These are phyloP conservation scores for Varanus komodoensis DNA, from an alignment of 2,113 vertebrate species.

Conservation along the genomic window DNA sequence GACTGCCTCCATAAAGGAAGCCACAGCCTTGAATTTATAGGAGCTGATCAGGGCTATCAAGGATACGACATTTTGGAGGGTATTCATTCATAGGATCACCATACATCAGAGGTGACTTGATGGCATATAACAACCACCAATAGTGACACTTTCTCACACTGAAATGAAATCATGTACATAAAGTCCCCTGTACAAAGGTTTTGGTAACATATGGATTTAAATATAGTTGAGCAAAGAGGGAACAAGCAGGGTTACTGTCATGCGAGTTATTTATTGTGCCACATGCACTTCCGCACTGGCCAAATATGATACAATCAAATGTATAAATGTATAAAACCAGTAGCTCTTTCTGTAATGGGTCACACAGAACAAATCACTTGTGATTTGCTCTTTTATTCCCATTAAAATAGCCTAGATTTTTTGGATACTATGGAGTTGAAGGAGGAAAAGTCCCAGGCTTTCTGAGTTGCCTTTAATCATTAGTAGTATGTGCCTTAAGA, in stretches of 20 bases:
- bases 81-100: no score
- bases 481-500: not conserved
- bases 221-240: not conserved
- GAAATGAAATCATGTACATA: not conserved
- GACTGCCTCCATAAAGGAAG: no score
- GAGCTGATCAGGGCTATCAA: no score
- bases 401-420: not conserved
- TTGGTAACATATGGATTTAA: not conserved
- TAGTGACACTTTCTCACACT: not conserved
- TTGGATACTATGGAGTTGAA: not conserved
- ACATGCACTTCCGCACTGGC: not conserved
- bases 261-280: not conserved
- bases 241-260: not conserved
- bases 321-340: not conserved
- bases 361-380: not conserved
- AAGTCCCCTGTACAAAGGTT: not conserved
- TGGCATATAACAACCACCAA: no score
- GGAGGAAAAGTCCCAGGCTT: not conserved
- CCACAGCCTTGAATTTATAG: no score
- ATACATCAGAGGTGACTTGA: no score
- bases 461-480: not conserved
- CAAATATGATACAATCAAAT: not conserved
- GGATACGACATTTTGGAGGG: no score
- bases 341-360: not conserved
- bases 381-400: not conserved